These are phyloP conservation scores for Balearica regulorum DNA, from an alignment of 2,797 vertebrate genomes.

Conservation along the genomic window DNA sequence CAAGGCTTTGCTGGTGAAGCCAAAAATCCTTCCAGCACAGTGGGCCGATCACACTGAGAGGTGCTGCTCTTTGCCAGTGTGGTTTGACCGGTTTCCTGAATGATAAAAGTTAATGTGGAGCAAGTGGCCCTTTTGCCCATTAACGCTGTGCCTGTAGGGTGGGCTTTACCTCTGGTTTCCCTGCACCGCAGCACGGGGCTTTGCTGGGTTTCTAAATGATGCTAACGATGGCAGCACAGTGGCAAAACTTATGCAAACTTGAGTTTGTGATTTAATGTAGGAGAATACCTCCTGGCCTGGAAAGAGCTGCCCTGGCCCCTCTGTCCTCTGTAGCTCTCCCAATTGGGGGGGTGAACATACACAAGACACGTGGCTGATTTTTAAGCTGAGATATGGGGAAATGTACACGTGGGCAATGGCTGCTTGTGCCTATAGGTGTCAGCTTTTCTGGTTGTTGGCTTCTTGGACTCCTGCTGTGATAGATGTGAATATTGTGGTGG, in stretches of 20 bases:
- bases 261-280: neutral
- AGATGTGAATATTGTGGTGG: neutral
- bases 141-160: neutral
- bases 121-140: neutral
- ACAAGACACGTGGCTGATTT: neutral
- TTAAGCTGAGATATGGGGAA: neutral
- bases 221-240: neutral
- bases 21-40: neutral
- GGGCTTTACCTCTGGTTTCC: neutral
- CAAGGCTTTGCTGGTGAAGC: neutral
- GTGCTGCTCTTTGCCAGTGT: neutral
- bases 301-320: neutral
- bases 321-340: neutral
- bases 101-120: neutral
- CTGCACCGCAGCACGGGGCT: neutral
- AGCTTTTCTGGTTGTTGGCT: neutral
- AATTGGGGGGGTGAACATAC: neutral
- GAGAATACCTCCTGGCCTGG: neutral
- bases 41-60: fast-evolving
- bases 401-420: neutral
- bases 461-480: neutral
- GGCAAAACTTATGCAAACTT: neutral
- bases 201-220: neutral
- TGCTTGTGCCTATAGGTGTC: neutral
- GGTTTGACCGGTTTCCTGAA: neutral